phyloP scores from a whole-genome alignment of 2,888 invertebrate species.

The Imbricaverruca yamaguchii region DNA sequence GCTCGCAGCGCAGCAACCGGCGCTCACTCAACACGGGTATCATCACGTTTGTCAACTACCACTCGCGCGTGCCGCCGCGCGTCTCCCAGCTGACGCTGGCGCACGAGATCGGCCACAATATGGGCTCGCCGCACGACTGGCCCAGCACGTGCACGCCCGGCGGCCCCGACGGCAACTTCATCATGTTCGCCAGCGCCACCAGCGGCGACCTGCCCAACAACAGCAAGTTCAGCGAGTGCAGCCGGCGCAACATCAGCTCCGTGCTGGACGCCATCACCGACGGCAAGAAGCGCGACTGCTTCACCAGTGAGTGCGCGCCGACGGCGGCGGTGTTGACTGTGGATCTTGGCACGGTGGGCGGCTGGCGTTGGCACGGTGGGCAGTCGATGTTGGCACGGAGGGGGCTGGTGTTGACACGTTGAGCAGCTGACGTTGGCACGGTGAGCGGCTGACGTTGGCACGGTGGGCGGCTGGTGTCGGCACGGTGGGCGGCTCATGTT shows the following conservation, averaged over 20 bases:
- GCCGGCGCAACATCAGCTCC: conserved; percentile 86
- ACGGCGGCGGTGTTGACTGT: not conserved
- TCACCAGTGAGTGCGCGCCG: conserved; percentile 52
- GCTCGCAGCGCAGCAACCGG: conserved; percentile 87
- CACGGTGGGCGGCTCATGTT: too few relatives aligned
- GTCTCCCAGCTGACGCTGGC: conserved; percentile 96
- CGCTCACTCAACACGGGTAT: conserved; percentile 96
- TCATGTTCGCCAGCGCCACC: conserved; percentile 99
- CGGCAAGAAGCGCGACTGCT: conserved; percentile 86
- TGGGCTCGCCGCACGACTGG: conserved; percentile 68
- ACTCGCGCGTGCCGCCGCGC: conserved; percentile 90
- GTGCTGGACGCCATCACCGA: conserved; percentile 87
- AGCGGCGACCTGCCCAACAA: conserved; percentile 97
- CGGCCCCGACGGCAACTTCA: conserved; percentile 90
- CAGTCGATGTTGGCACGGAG: too few relatives aligned
- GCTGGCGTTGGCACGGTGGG: too few relatives aligned
- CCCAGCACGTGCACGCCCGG: conserved; percentile 34
- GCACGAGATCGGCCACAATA: conserved; percentile 96
- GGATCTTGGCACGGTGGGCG: too few relatives aligned
- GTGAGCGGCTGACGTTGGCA: too few relatives aligned
- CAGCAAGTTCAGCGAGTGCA: conserved; percentile 92
- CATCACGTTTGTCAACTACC: conserved; percentile 98
- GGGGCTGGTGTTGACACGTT: too few relatives aligned
- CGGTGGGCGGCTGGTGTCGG: too few relatives aligned
- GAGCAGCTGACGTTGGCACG: too few relatives aligned